phyloP scores from a whole-genome alignment of 2,888 invertebrate species.

The Caenorhabditis angaria region DNA sequence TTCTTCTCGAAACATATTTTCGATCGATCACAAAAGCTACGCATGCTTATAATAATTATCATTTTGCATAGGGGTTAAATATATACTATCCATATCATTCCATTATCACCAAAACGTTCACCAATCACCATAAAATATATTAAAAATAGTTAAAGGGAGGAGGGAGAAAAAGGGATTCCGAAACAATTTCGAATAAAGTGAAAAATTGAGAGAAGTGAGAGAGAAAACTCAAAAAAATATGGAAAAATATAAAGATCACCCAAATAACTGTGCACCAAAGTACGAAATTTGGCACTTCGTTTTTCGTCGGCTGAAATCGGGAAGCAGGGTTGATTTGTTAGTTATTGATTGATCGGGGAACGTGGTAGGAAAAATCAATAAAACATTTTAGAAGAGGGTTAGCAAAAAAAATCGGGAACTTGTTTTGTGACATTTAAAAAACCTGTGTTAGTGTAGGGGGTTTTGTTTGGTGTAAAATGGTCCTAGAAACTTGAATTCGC shows the following conservation, averaged over 20 bases:
- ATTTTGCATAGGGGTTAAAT: background rate
- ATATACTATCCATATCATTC: no score
- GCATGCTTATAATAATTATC: no score
- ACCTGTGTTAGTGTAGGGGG: no score
- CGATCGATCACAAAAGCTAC: background rate
- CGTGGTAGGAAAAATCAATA: background rate
- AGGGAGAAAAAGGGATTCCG: no score
- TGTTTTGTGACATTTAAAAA: background rate
- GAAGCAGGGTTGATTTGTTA: background rate
- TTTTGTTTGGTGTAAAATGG: no score
- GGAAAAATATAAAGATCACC: slow-evolving; percentile 77
- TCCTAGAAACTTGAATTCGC: no score
- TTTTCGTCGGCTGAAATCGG: slow-evolving; percentile 47
- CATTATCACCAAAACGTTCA: background rate
- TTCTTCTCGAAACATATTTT: background rate
- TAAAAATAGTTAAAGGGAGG: no score
- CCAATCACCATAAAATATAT: no score
- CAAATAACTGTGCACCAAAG: slow-evolving; percentile 98
- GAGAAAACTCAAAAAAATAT: slow-evolving; percentile 3
- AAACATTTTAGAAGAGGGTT: background rate
- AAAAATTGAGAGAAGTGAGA: background rate
- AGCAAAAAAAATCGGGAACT: background rate
- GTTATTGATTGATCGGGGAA: no score
- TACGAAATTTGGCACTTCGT: slow-evolving; percentile 85
- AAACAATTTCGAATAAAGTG: background rate